These are phyloP conservation scores for Nasonia longicornis DNA, from an alignment of 1,140 invertebrate species.

Conservation along the genomic window DNA sequence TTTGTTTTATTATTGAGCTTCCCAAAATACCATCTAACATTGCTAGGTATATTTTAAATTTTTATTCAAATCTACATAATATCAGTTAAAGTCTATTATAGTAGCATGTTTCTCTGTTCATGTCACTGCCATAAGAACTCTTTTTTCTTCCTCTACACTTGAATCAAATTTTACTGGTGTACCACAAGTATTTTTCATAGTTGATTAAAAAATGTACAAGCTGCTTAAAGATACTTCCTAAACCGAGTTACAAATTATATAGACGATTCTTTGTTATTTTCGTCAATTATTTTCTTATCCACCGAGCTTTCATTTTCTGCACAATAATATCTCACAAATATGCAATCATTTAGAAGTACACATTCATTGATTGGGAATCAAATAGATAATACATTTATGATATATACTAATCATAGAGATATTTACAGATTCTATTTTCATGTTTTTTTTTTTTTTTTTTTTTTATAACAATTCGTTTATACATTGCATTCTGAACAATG, in stretches of 20 bases:
- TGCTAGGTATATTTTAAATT: not conserved
- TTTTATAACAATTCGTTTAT: slow-evolving; percentile 27
- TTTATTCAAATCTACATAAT: not conserved
- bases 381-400: slow-evolving; percentile 41
- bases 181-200: slow-evolving; percentile 1
- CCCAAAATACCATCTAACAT: not conserved
- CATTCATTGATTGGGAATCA: slow-evolving; percentile 22
- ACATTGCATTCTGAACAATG: slow-evolving; percentile 35
- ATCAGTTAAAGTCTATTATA: not conserved
- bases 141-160: slow-evolving; percentile 1
- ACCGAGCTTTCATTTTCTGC: slow-evolving; percentile 18
- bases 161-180: slow-evolving; percentile 9
- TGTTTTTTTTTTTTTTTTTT: slow-evolving; percentile 29
- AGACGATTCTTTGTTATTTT: slow-evolving; percentile 31
- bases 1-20: not conserved
- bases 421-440: slow-evolving; percentile 44
- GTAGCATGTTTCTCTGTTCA: not conserved
- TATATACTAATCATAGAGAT: slow-evolving; percentile 32
- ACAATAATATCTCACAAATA: slow-evolving; percentile 6
- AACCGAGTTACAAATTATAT: slow-evolving; percentile 37
- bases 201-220: slow-evolving; percentile 40
- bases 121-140: not conserved
- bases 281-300: slow-evolving; percentile 10
- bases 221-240: slow-evolving; percentile 34
- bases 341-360: slow-evolving; percentile 15